phyloP scores from a whole-genome alignment of 1,140 invertebrate species.

The Geopemphigus sp. region DNA sequence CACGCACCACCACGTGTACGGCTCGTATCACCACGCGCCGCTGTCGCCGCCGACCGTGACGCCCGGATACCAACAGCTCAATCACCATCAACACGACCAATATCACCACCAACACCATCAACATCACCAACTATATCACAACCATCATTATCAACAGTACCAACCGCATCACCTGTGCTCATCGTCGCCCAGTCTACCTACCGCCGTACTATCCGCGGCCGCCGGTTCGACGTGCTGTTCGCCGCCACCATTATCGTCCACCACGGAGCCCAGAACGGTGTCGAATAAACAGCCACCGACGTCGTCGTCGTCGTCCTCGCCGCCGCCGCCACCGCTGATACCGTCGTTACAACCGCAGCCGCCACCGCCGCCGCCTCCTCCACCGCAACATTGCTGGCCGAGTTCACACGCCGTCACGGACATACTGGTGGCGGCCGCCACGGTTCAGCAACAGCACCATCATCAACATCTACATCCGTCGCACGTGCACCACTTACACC shows the following conservation, averaged over 20 bases:
- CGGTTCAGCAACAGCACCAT: conserved; percentile 17
- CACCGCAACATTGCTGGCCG: conserved; percentile 57
- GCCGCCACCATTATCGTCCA: not conserved
- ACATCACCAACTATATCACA: conserved; percentile 60
- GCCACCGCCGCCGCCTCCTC: conserved; percentile 60
- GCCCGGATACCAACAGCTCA: not conserved
- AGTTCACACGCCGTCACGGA: conserved; percentile 70
- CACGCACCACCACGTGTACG: too few relatives aligned
- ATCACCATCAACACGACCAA: conserved; percentile 48
- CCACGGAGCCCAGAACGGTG: not conserved
- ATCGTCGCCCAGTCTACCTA: not conserved
- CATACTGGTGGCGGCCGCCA: conserved; percentile 59
- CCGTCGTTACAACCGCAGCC: not conserved
- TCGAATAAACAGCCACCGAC: conserved; percentile 2
- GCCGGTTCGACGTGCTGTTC: not conserved
- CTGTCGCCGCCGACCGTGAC: not conserved
- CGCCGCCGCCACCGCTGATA: conserved; percentile 56
- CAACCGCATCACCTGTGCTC: conserved; percentile 13
- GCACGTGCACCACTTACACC: conserved; percentile 6
- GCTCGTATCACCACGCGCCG: conserved; percentile 56
- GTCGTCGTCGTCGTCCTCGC: conserved; percentile 56
- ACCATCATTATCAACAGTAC: conserved; percentile 16
- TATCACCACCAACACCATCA: conserved; percentile 58
- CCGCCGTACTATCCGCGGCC: not conserved
- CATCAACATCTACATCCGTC: not conserved